Evolutionary conservation across 1,140 invertebrate genomes (phyloP), one percentile per base, ranked within the genome.

Genomic region (Carposina sasakii): DNA sequence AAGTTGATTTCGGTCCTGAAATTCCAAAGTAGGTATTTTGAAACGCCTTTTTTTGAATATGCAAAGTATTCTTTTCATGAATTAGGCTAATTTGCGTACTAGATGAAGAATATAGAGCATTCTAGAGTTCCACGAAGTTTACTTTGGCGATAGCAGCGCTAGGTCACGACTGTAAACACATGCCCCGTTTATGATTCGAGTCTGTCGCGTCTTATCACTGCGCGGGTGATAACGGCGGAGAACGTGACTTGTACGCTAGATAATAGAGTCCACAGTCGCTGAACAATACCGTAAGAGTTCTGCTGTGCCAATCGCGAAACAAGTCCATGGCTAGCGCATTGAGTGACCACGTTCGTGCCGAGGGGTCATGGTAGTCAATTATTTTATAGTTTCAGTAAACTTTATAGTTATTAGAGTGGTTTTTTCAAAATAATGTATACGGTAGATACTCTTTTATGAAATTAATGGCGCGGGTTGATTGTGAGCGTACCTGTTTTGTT

Each of bases 1-100:
- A 83, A 83, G 76, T 83, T 81, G 79, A 83, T 81, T 83, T 81
- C 77, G 76, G 67, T 81, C 72, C 79, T 83, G 79, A 83, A 83
- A 81, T 83, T 75, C 79, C 77, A 68, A 81, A 83, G 79, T 81
- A 83, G 69, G 74, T 76, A 81, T 83, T 83, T 75, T 81, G 76
- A 82, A 81, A 77, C 72, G 64, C 76, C 76, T 76, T 67, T 71
- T 82, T 82, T 78, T 77, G 66, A 42, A n/a, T n/a, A n/a, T n/a
- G n/a, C n/a, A n/a, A n/a, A n/a, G n/a, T n/a, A n/a, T n/a, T n/a
- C n/a, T n/a, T n/a, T n/a, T n/a, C n/a, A n/a, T n/a, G n/a, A n/a
- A n/a, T n/a, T n/a, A n/a, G n/a, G n/a, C n/a, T n/a, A n/a, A n/a
- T n/a, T n/a, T n/a, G n/a, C n/a, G n/a, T n/a, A n/a, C n/a, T n/a